Evolutionary conservation across 2,797 vertebrate genomes (phyloP).

Genomic region (Malacoraja senta): DNA sequence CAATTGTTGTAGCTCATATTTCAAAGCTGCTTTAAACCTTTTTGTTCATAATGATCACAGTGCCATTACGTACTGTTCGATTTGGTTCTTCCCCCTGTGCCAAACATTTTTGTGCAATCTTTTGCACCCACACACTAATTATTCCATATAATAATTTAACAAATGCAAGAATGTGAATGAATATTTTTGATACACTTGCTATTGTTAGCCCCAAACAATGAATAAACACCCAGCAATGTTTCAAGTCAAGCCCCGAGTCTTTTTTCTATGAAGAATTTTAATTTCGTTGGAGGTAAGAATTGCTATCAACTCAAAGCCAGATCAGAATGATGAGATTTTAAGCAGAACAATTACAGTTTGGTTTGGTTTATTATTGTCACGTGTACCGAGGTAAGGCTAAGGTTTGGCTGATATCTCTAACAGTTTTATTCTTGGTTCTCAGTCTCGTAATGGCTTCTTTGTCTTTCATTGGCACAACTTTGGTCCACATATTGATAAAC

Average conservation of each 20-base stretch:
- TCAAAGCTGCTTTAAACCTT: slow-evolving; percentile 35
- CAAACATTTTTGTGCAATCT: slow-evolving; percentile 28
- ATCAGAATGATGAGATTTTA: not conserved
- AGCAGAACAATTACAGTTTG: not conserved
- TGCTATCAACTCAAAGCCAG: not conserved
- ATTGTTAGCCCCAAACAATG: not conserved
- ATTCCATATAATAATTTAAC: not conserved
- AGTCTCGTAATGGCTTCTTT: too few species aligned
- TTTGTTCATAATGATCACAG: slow-evolving; percentile 36
- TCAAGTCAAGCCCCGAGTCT: not conserved
- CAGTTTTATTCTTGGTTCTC: too few species aligned
- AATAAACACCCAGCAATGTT: not conserved
- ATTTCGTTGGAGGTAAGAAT: not conserved
- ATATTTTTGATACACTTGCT: slow-evolving; percentile 15
- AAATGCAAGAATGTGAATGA: not conserved
- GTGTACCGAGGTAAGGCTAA: too few species aligned
- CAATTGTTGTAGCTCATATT: slow-evolving; percentile 32
- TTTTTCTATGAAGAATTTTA: not conserved
- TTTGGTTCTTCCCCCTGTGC: slow-evolving; percentile 24
- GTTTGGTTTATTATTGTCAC: too few species aligned
- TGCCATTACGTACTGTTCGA: not conserved
- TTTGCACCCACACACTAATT: slow-evolving; percentile 3
- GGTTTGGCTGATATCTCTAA: too few species aligned
- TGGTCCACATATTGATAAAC: too few species aligned
- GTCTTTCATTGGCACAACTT: too few species aligned